phyloP scores from a whole-genome alignment of 2,797 vertebrate genomes.

The Cirrhinus molitorella region DNA sequence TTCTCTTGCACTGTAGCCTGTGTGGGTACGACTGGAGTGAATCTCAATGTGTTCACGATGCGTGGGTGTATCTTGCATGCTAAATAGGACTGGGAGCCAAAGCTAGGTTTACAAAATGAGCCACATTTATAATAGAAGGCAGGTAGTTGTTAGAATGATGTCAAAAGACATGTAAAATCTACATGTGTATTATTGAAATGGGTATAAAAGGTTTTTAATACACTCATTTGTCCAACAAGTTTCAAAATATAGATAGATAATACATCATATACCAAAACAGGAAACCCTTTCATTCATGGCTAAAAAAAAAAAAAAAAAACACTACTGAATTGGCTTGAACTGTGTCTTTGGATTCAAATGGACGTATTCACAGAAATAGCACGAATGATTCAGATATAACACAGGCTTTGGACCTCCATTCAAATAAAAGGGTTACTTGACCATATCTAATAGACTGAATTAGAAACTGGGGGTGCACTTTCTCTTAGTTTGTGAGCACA shows the following conservation, averaged over 20 bases:
- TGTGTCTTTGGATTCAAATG: not conserved
- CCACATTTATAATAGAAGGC: constrained; percentile 6
- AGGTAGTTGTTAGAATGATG: constrained; percentile 14
- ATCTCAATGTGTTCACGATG: constrained; percentile 27
- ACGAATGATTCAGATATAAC: not conserved
- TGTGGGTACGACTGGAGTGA: constrained; percentile 29
- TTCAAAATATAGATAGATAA: not conserved
- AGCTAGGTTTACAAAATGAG: constrained; percentile 17
- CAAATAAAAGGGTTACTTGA: constrained; percentile 32
- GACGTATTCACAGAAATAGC: constrained; percentile 5
- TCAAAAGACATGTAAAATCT: constrained; percentile 1
- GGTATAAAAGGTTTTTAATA: not conserved
- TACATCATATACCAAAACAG: not conserved
- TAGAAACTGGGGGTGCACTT: not conserved
- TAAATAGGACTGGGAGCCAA: constrained; percentile 35
- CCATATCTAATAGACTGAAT: constrained; percentile 31
- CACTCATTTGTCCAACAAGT: not conserved
- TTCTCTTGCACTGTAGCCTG: constrained; percentile 13
- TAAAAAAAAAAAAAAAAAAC: too few relatives aligned
- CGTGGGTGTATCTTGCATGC: constrained; percentile 38
- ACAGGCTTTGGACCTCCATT: constrained; percentile 4
- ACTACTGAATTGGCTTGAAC: not conserved
- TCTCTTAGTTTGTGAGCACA: constrained; percentile 19
- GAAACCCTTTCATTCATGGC: not conserved
- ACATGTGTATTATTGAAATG: not conserved